Conservation (phyloP, 1,140 invertebrate genomes). For the Nixonia krombeini region DNA sequence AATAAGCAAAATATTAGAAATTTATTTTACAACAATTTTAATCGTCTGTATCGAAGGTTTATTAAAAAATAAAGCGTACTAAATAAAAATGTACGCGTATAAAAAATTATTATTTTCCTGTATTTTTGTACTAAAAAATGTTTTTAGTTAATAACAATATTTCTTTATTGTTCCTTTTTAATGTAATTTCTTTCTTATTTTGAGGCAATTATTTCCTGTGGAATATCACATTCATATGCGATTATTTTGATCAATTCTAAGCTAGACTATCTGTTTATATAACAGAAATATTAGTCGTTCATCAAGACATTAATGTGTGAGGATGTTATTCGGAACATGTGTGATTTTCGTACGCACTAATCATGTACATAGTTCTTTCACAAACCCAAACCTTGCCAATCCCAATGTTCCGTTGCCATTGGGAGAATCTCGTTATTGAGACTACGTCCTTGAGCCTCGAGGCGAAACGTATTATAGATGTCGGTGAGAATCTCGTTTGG, state of each 20-base stretch:
- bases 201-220: not conserved
- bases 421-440: constrained; percentile 15
- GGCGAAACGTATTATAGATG: constrained; percentile 14
- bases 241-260: not conserved
- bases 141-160: too few species aligned
- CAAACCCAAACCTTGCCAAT: constrained; percentile 7
- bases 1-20: too few species aligned
- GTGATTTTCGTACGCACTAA: not conserved
- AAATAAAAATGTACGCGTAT: too few species aligned
- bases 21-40: too few species aligned
- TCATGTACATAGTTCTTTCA: constrained; percentile 5
- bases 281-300: constrained; percentile 6
- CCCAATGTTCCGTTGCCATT: constrained; percentile 9
- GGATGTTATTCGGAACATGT: not conserved
- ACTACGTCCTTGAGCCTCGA: constrained; percentile 17
- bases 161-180: not conserved
- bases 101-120: too few species aligned
- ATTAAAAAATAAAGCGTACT: too few species aligned
- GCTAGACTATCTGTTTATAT: not conserved
- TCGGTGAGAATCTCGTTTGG: constrained; percentile 27
- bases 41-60: too few species aligned
- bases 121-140: too few species aligned
- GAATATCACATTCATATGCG: not conserved
- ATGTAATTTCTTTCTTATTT: not conserved
- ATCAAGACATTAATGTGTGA: too few species aligned